Percentiles rank a stretch among this genome's conserved stretches.
phyloP scores from a whole-genome alignment of 1,140 invertebrate species.

The Geopemphigus sp. region DNA sequence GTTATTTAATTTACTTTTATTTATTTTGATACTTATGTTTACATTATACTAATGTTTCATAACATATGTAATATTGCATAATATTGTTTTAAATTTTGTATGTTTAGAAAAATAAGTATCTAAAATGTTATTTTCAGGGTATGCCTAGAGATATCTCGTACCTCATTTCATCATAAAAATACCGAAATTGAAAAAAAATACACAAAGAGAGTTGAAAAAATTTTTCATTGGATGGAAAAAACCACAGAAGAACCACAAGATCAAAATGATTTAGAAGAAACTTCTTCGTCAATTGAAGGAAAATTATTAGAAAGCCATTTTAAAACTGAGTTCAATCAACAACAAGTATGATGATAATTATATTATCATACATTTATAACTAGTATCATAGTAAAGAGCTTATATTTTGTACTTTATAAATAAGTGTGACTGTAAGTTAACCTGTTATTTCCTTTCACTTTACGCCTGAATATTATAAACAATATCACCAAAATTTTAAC shows the following conservation, averaged over 20 bases:
- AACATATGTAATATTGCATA: no score
- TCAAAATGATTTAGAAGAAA: conserved; percentile 48
- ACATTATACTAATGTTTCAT: no score
- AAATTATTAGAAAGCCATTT: conserved; percentile 31
- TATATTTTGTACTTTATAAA: no score
- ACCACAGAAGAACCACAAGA: conserved; percentile 11
- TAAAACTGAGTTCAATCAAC: conserved; percentile 12
- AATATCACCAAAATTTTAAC: no score
- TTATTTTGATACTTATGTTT: no score
- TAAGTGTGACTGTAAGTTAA: no score
- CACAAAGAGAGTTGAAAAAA: conserved; percentile 37
- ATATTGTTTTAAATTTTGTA: no score
- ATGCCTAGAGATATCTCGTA: conserved; percentile 46
- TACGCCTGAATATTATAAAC: no score
- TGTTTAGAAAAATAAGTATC: no score
- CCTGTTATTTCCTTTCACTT: no score
- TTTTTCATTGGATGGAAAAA: conserved; percentile 41
- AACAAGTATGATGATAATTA: not conserved
- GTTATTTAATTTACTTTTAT: no score
- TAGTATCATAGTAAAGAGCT: no score
- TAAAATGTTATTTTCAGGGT: not conserved
- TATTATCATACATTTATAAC: not conserved
- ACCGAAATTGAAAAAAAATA: conserved; percentile 35
- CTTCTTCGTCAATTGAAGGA: conserved; percentile 44
- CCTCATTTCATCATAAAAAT: conserved; percentile 46